Base-by-base conservation (phyloP, 1,140 invertebrate species). In the Drosophila quadrilineata region DNA sequence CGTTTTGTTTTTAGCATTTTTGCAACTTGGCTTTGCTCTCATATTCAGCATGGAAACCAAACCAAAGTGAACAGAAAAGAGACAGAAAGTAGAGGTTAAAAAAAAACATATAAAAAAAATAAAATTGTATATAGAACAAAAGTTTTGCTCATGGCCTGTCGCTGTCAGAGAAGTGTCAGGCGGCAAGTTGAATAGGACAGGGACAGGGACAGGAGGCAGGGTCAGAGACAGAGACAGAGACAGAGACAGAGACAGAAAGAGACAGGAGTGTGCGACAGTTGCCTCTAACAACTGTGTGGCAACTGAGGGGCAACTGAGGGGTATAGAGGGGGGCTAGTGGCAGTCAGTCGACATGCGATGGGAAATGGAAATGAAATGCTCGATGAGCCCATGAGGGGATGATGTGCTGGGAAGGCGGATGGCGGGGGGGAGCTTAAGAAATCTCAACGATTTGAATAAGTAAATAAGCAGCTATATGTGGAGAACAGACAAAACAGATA, bases 121-220 rank as follows among this genome's bases (percentile, higher is more conserved):
- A 53, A 43, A 36, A 50, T 14, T 31, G 33, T 58, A 66, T 86
- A 85, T 85, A 85, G 80, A 85, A 86, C 82, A 85, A 85, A 86
- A 86, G 71, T 87, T 77, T 87, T 80, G 72, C 59, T 75, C 72
- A 72, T 71, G 64, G 72, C 58, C 69, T 80, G 85, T 87, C 72
- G 72, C 72, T 80, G 76, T 80, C 85, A 87, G 59, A 87, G 76
- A 87, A 87, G 85, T 87, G 85, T 87, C 85, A 87, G 77, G 71
- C 85, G 77, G 77, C 77, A 84, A 84, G 77, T 84, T 84, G 77
- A 84, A 84, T 82, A 56, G 75, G 75, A 79, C 68, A 54, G 40
- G 59, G 57, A 43, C 56, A 35, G 57, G 31, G 70, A 48, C 33
- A 48, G 21, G 35, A 33, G 31, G 38, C 31, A 40, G 54, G 24